Evolutionary conservation across 2,797 vertebrate genomes (phyloP).

Genomic region (Girardinus metallicus): DNA sequence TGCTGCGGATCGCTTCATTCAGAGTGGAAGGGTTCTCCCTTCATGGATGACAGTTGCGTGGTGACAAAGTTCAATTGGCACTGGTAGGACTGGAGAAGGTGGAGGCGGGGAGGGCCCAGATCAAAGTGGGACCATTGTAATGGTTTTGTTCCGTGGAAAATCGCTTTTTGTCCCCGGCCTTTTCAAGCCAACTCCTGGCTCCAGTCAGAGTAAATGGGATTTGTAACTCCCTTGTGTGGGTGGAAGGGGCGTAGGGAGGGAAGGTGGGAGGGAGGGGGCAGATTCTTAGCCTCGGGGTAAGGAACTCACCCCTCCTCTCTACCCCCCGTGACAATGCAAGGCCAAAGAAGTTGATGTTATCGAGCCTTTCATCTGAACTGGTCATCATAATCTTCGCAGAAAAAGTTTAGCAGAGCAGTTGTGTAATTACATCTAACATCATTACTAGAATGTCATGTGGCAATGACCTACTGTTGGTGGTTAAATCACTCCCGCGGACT

Average conservation of each 20-base stretch:
- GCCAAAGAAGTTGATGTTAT: conserved; percentile 76
- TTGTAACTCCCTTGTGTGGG: conserved; percentile 82
- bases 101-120: conserved; percentile 76
- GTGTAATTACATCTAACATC: conserved; percentile 67
- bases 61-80: conserved; percentile 97
- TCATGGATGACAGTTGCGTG: conserved; percentile 91
- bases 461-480: conserved; percentile 40
- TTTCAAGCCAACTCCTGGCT: conserved; percentile 89
- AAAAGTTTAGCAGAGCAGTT: conserved; percentile 66
- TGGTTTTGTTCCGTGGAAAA: conserved; percentile 98
- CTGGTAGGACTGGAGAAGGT: conserved; percentile 86
- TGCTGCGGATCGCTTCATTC: conserved; percentile 96
- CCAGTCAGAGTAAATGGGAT: conserved; percentile 84
- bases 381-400: conserved; percentile 68
- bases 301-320: conserved; percentile 58
- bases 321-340: conserved; percentile 72
- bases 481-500: conserved; percentile 22
- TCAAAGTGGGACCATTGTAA: conserved; percentile 95
- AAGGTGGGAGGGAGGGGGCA: conserved; percentile 55
- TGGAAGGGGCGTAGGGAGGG: conserved; percentile 56
- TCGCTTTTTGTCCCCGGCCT: conserved; percentile 92
- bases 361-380: conserved; percentile 72
- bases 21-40: conserved; percentile 87
- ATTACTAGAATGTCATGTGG: conserved; percentile 56
- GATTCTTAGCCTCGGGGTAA: conserved; percentile 76